These are phyloP conservation scores for Myotis findleyi DNA, from an alignment of 2,797 vertebrate species.

Conservation along the genomic window DNA sequence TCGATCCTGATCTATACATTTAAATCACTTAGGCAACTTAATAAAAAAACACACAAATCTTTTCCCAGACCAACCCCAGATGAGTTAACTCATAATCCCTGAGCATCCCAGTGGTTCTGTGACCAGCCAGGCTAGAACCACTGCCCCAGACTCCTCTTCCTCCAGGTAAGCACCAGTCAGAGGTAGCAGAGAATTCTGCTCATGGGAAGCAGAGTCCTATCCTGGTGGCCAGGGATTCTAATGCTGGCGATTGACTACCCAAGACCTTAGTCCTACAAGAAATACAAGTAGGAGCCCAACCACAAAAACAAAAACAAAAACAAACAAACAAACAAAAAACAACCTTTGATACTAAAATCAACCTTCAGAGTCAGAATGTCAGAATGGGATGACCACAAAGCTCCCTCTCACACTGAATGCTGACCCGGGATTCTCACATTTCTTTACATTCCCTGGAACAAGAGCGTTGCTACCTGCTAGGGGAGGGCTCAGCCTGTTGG, in stretches of 20 bases:
- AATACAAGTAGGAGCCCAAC: neutral
- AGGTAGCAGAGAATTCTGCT: neutral
- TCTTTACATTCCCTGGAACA: neutral
- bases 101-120: neutral
- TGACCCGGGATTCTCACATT: neutral
- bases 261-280: neutral
- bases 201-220: neutral
- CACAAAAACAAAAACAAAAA: neutral
- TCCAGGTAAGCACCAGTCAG: neutral
- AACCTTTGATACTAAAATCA: neutral
- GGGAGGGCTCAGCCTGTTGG: neutral
- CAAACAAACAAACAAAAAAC: neutral
- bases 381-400: neutral
- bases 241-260: neutral
- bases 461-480: neutral
- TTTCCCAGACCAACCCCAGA: neutral
- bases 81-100: neutral
- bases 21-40: neutral
- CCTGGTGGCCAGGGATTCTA: neutral
- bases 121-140: neutral
- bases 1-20: neutral
- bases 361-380: neutral
- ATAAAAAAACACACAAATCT: neutral
- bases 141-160: neutral
- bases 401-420: neutral